phyloP scores from a whole-genome alignment of 2,797 vertebrate genomes.

The Natrix natrix region DNA sequence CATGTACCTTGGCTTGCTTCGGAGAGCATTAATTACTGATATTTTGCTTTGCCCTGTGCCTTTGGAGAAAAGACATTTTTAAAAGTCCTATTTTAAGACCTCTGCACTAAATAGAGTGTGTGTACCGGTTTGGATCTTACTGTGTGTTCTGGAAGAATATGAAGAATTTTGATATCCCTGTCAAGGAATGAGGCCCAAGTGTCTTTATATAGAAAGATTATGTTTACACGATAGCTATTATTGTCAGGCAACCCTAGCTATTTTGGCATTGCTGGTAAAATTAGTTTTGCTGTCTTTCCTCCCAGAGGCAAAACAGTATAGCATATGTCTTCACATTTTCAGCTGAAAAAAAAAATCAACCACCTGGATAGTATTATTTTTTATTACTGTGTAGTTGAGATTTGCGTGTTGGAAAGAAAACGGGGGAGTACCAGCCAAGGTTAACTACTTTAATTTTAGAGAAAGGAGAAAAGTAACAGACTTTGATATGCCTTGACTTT shows the following conservation, averaged over 20 bases:
- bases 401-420: not conserved
- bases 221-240: conserved; percentile 22
- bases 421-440: not conserved
- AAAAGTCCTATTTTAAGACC: not conserved
- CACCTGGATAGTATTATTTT: not conserved
- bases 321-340: not conserved
- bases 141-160: conserved; percentile 7
- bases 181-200: conserved; percentile 6
- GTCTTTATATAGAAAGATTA: conserved; percentile 15
- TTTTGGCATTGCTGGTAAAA: conserved; percentile 32
- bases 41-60: not conserved
- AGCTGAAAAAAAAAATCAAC: not conserved
- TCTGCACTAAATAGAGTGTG: not conserved
- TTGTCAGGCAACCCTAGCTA: conserved; percentile 22
- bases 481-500: not conserved
- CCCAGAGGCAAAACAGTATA: not conserved
- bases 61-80: not conserved
- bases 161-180: conserved; percentile 15
- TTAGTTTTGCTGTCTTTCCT: conserved; percentile 21
- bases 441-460: not conserved
- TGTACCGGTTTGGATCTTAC: not conserved
- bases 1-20: not conserved
- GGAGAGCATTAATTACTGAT: not conserved
- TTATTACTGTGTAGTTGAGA: not conserved
- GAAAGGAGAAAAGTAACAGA: not conserved